Evolutionary conservation across 2,888 invertebrate genomes (phyloP), one percentile per base, ranked within the genome.

Genomic region (Calameuta filiformis): DNA sequence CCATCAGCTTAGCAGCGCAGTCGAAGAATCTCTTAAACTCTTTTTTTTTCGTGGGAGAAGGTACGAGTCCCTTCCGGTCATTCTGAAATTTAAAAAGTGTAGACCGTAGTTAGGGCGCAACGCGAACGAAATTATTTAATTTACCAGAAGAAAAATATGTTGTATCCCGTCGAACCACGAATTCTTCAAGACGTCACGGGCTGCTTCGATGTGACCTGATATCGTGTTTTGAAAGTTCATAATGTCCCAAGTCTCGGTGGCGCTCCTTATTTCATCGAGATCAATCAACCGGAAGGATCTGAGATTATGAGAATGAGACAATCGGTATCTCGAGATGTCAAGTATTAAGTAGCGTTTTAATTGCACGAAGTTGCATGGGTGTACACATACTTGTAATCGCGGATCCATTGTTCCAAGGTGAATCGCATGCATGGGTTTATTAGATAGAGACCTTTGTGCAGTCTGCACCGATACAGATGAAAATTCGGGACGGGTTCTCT

Each of bases 1-100:
- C 97, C 98, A 98, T 98, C 78, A 98, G 93, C 73, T 96, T 96
- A 1, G 95, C 95, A 1, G 97, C 94, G 85, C 97, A 96, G 89
- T 97, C 96, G 90, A 96, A 98, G 91, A 98, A 98, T 69, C 94
- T 94, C 86, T 94, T 94, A 91, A 97, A 94, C 88, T 94, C 94
- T 56, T 93, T 94, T 33, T 93, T 93, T 83, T 95, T 94, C 77
- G 94, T 92, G 0, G 95, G 94, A 86, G 95, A 94, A 0, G 97
- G 97, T 74, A 97, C 93, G 80, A 94, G 92, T 80, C 94, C 94
- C 87, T 94, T 95, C 87, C 94, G 95, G 81, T 92, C 94, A 12
- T 95, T 96, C 93, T 95, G 91, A 86, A 81, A 79, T 80, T 68
- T 12, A 79, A 40, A 33, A 37, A 71, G 12, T 6, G 2, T 71